A percentile compares a stretch with the other conserved stretches of the same genome.
Conservation (phyloP, 1,140 invertebrate genomes). For the Polyergus mexicanus region DNA sequence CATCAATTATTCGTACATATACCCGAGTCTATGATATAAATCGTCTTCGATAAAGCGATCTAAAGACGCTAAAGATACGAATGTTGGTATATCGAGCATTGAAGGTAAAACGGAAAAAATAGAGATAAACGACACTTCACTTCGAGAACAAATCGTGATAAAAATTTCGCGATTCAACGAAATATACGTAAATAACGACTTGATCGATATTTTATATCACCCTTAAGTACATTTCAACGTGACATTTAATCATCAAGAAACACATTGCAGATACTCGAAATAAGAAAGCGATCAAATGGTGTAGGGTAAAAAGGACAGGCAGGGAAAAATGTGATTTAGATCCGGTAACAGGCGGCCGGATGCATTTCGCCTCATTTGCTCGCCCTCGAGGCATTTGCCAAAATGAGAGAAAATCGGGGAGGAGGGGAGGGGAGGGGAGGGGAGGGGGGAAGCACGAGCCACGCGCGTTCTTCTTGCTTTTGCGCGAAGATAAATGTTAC, state of each 20-base stretch:
- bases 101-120: neutral
- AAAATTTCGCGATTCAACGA: neutral
- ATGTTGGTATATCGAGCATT: neutral
- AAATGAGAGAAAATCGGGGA: slow-evolving; percentile 20
- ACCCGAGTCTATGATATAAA: slow-evolving; percentile 10
- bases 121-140: neutral
- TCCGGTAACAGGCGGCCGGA: neutral
- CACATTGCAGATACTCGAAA: neutral
- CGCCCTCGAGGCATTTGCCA: slow-evolving; percentile 20
- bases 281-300: slow-evolving; percentile 20
- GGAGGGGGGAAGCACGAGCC: neutral
- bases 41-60: neutral
- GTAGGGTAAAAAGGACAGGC: neutral
- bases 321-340: slow-evolving; percentile 26
- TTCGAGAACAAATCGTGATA: neutral
- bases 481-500: slow-evolving; percentile 34
- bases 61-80: neutral
- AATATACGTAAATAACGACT: neutral
- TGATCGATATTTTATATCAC: neutral
- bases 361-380: slow-evolving; percentile 38
- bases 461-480: neutral
- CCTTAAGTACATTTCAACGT: neutral
- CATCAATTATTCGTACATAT: slow-evolving; percentile 19
- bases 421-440: no score
- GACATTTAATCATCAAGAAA: neutral